phyloP scores from a whole-genome alignment of 2,797 vertebrate genomes.

The Erithacus rubecula region DNA sequence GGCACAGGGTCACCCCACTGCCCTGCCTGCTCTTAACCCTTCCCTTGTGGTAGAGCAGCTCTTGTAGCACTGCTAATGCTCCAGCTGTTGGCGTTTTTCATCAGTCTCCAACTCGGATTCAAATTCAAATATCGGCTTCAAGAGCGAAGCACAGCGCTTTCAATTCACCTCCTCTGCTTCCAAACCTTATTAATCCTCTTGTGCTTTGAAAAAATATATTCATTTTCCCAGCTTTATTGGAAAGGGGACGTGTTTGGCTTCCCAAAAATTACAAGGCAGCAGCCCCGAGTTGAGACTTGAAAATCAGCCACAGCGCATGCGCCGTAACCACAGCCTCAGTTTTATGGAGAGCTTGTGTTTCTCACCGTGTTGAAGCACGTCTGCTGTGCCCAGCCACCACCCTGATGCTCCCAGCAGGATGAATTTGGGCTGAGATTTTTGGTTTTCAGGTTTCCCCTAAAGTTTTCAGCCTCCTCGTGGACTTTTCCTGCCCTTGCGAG shows the following conservation, averaged over 20 bases:
- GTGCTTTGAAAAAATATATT: fast-evolving
- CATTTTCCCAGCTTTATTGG: fast-evolving
- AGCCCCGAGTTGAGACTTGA: slow-evolving; percentile 71
- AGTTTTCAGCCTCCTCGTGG: slow-evolving; percentile 1
- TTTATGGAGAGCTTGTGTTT: not conserved
- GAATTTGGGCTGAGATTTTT: not conserved
- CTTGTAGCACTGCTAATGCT: slow-evolving; percentile 63
- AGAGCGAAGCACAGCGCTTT: fast-evolving
- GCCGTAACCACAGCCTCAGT: not conserved
- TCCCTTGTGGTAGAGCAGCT: slow-evolving; percentile 34
- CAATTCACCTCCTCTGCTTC: fast-evolving
- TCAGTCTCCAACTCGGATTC: slow-evolving; percentile 57
- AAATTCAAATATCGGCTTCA: fast-evolving
- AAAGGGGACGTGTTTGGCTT: not conserved
- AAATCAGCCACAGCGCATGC: slow-evolving; percentile 57
- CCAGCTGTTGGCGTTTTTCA: slow-evolving; percentile 51
- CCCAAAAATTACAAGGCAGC: not conserved
- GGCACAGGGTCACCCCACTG: slow-evolving; percentile 4
- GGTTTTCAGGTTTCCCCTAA: not conserved
- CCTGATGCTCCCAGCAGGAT: not conserved
- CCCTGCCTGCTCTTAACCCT: slow-evolving; percentile 47
- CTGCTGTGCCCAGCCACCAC: not conserved
- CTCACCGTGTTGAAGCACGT: not conserved
- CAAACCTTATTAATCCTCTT: fast-evolving
- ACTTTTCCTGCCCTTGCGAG: not conserved